A percentile compares a stretch with the other conserved stretches of the same genome.
Evolutionary conservation across 1,140 invertebrate genomes (phyloP).

Genomic region (Ladona fulva): DNA sequence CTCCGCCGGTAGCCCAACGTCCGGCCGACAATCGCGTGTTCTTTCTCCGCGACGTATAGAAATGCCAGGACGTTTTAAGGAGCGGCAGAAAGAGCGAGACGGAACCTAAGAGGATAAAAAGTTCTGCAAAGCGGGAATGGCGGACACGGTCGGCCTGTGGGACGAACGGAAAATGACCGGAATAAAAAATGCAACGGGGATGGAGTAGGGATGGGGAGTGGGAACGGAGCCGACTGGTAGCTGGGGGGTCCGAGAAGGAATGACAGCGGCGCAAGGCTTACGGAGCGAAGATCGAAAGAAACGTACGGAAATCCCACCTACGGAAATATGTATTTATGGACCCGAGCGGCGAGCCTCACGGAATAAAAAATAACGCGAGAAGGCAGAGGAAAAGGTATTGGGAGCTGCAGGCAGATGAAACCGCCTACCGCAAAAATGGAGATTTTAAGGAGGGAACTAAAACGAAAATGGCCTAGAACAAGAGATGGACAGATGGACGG

Average conservation of each 20-base stretch:
- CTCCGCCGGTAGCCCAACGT: too few species aligned
- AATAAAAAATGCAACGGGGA: not conserved
- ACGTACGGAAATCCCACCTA: not conserved
- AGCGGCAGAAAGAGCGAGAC: too few species aligned
- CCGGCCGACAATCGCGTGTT: too few species aligned
- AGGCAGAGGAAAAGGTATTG: not conserved
- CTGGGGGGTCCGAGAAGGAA: not conserved
- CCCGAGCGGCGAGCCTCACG: not conserved
- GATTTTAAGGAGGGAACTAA: not conserved
- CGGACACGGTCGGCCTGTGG: too few species aligned
- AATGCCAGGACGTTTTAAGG: too few species aligned
- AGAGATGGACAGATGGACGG: not conserved
- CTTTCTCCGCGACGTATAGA: too few species aligned
- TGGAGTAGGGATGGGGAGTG: not conserved
- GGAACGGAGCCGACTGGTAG: not conserved
- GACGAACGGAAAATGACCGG: not conserved
- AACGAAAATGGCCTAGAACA: not conserved
- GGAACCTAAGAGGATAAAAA: too few species aligned
- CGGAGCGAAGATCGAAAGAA: not conserved
- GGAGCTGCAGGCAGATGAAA: not conserved
- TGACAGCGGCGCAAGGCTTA: not conserved
- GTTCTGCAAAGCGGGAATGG: too few species aligned
- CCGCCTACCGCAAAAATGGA: not conserved
- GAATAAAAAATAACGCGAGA: not conserved
- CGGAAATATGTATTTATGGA: conserved; percentile 6